phyloP scores from a whole-genome alignment of 2,888 invertebrate genomes.

The Keiferia lycopersicella region DNA sequence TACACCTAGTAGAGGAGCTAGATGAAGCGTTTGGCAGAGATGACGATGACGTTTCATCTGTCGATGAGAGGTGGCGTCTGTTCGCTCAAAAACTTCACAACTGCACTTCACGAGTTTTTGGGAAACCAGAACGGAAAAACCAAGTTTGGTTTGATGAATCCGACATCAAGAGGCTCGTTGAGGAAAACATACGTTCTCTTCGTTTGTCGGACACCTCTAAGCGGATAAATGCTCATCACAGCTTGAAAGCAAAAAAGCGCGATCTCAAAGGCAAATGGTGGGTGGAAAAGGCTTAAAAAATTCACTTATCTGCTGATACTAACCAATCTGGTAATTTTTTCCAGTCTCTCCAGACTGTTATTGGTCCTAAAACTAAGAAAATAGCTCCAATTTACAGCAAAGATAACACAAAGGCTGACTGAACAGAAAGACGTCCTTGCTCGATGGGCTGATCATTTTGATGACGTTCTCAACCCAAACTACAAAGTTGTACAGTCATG shows the following conservation, averaged over 20 bases:
- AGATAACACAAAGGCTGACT: background rate
- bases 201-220: background rate
- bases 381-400: constrained; percentile 21
- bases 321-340: constrained; percentile 12
- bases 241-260: background rate
- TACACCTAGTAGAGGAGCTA: too few species aligned
- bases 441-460: constrained; percentile 24
- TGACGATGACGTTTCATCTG: too few species aligned
- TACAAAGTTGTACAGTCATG: constrained; percentile 1
- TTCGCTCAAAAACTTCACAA: background rate
- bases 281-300: background rate
- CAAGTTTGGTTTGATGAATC: too few species aligned
- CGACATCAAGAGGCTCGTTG: too few species aligned
- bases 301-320: background rate
- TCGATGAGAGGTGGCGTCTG: too few species aligned
- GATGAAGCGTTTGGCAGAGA: too few species aligned
- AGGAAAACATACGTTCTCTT: background rate
- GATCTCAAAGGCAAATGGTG: constrained; percentile 8
- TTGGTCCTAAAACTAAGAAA: constrained; percentile 21
- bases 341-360: constrained; percentile 18
- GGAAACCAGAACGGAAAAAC: background rate
- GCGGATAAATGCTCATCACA: background rate
- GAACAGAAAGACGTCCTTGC: background rate
- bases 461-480: constrained; percentile 24
- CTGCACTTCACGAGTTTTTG: background rate